phyloP scores from a whole-genome alignment of 2,113 vertebrate genomes.

The Oophaga pumilio region DNA sequence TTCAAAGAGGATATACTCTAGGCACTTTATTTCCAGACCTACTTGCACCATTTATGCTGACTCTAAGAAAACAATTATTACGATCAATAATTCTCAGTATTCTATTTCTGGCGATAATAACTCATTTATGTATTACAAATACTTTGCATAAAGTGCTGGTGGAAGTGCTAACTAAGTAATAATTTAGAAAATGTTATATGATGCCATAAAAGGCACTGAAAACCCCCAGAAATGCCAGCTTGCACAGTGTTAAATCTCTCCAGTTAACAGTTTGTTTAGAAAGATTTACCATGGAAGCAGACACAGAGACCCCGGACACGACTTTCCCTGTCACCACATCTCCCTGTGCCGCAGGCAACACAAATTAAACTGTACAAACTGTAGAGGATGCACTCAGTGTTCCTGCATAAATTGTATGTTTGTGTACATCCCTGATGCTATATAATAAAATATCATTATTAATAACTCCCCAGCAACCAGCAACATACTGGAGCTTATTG shows the following conservation, averaged over 20 bases:
- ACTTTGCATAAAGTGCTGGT: conserved; percentile 32
- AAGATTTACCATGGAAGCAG: conserved; percentile 27
- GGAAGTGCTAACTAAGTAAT: conserved; percentile 23
- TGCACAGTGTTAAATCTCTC: conserved; percentile 35
- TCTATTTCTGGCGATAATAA: conserved; percentile 18
- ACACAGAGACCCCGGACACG: conserved; percentile 23
- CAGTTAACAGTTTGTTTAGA: conserved; percentile 10
- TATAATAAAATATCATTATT: conserved; percentile 45
- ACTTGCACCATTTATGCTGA: background rate
- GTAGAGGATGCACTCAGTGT: conserved; percentile 37
- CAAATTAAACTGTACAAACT: conserved; percentile 32
- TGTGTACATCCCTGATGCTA: conserved; percentile 15
- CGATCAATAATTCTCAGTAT: conserved; percentile 7
- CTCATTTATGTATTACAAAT: background rate
- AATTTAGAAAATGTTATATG: conserved; percentile 16
- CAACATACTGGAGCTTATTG: background rate
- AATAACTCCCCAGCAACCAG: conserved; percentile 37
- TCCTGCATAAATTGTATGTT: conserved; percentile 44
- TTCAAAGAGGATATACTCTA: background rate
- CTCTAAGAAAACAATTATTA: conserved; percentile 28
- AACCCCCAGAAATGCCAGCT: background rate
- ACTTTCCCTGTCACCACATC: background rate
- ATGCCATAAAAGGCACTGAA: conserved; percentile 8
- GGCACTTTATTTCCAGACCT: background rate
- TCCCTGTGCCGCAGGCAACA: conserved; percentile 27